Percentiles rank a stretch among this genome's conserved stretches.
Evolutionary conservation across 2,888 invertebrate genomes (phyloP).

Genomic region (Drosophila lacicola): DNA sequence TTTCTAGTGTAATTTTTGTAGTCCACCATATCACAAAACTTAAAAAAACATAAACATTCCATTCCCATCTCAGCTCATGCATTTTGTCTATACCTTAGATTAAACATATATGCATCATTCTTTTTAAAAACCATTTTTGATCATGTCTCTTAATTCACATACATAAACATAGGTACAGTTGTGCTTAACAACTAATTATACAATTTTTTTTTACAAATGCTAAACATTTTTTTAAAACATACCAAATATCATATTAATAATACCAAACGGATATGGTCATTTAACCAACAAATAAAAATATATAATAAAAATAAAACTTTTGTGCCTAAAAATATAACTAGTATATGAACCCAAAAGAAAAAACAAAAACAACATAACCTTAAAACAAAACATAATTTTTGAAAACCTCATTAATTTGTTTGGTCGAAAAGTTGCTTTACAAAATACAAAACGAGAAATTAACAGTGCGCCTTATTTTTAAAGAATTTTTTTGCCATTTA

Average conservation of each 20-base stretch:
- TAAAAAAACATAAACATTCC: slow-evolving; percentile 26
- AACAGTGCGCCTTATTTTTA: slow-evolving; percentile 57
- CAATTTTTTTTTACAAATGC: slow-evolving; percentile 32
- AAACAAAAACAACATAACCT: slow-evolving; percentile 45
- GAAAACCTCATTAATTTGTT: slow-evolving; percentile 51
- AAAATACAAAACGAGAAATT: slow-evolving; percentile 40
- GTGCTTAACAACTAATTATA: slow-evolving; percentile 78
- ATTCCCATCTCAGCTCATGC: slow-evolving; percentile 68
- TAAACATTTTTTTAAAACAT: slow-evolving; percentile 45
- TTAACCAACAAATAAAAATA: slow-evolving; percentile 82
- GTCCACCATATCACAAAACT: slow-evolving; percentile 46
- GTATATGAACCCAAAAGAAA: slow-evolving; percentile 65
- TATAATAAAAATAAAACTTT: slow-evolving; percentile 52
- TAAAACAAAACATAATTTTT: slow-evolving; percentile 50
- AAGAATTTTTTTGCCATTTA: slow-evolving; percentile 45
- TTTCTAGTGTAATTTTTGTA: slow-evolving; percentile 69
- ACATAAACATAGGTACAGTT: slow-evolving; percentile 71
- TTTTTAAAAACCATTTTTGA: slow-evolving; percentile 37
- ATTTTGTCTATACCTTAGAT: slow-evolving; percentile 75
- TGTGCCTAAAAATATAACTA: slow-evolving; percentile 73
- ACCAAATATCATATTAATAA: slow-evolving; percentile 71
- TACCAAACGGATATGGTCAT: slow-evolving; percentile 86
- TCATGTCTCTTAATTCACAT: slow-evolving; percentile 33
- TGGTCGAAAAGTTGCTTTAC: slow-evolving; percentile 64
- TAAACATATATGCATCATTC: slow-evolving; percentile 44